A percentile compares a stretch with the other conserved stretches of the same genome.
Conservation (phyloP, 2,797 vertebrate genomes). For the Austrolebias charrua region DNA sequence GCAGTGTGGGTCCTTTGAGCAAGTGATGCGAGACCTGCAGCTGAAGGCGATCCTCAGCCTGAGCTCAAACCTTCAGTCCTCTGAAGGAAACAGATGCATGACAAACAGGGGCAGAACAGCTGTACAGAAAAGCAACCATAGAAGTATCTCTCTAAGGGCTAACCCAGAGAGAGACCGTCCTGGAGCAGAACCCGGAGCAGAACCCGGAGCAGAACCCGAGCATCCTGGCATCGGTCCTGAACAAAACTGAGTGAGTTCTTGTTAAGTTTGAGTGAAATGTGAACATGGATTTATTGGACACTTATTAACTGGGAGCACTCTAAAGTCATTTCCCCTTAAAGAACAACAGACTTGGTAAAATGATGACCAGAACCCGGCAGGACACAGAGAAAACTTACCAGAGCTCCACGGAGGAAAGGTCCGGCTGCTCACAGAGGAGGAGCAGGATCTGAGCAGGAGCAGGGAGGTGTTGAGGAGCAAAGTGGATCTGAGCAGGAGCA, state of each 20-base stretch:
- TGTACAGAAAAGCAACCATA: slow-evolving; percentile 51
- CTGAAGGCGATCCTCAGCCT: slow-evolving; percentile 44
- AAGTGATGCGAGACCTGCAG: slow-evolving; percentile 41
- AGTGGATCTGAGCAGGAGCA: too few species aligned
- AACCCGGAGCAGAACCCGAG: slow-evolving; percentile 22
- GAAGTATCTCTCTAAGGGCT: slow-evolving; percentile 44
- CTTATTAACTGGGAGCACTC: background rate
- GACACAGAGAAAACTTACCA: slow-evolving; percentile 53
- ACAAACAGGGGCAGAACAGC: slow-evolving; percentile 1
- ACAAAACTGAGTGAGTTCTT: too few species aligned
- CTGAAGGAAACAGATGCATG: slow-evolving; percentile 24
- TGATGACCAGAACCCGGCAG: background rate
- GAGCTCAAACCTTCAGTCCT: slow-evolving; percentile 37
- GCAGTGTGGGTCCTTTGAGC: slow-evolving; percentile 33
- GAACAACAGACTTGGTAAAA: background rate
- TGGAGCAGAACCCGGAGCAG: slow-evolving; percentile 20
- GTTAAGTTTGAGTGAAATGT: too few species aligned
- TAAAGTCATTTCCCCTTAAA: background rate
- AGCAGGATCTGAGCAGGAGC: slow-evolving; percentile 1
- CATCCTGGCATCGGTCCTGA: slow-evolving; percentile 22
- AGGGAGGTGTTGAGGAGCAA: slow-evolving; percentile 32
- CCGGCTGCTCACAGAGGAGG: slow-evolving; percentile 4
- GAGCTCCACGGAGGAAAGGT: slow-evolving; percentile 24
- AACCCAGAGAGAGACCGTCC: slow-evolving; percentile 55
- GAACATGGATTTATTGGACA: background rate